Conservation (phyloP, 2,888 invertebrate genomes). For the Molorchus minor region DNA sequence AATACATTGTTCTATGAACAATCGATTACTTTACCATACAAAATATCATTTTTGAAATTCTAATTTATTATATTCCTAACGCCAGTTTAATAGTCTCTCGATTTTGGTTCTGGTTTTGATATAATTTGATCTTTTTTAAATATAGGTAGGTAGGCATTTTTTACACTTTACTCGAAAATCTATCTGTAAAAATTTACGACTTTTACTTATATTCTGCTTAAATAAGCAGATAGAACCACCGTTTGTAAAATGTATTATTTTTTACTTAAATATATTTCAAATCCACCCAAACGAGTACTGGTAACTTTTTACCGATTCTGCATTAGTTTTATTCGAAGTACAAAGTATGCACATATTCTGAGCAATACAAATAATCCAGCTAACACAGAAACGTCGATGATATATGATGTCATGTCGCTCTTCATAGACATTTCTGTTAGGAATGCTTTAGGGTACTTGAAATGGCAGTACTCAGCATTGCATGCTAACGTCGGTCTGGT, state of each 20-base stretch:
- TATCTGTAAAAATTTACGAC: too few relatives aligned
- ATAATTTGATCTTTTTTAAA: too few relatives aligned
- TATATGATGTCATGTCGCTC: conserved; percentile 70
- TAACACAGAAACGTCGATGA: conserved; percentile 86
- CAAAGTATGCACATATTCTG: conserved; percentile 82
- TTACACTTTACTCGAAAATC: too few relatives aligned
- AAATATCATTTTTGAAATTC: too few relatives aligned
- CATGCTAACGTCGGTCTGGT: conserved; percentile 84
- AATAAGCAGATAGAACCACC: neutral
- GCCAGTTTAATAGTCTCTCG: conserved; percentile 1
- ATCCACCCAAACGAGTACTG: neutral
- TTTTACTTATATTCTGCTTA: too few relatives aligned
- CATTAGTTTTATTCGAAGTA: conserved; percentile 79
- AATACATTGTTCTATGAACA: too few relatives aligned
- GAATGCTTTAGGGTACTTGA: conserved; percentile 81
- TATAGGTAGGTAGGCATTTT: too few relatives aligned
- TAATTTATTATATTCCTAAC: too few relatives aligned
- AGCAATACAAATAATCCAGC: conserved; percentile 81
- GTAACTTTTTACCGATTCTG: conserved; percentile 43
- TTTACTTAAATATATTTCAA: neutral
- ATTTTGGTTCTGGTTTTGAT: neutral
- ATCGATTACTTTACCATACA: too few relatives aligned
- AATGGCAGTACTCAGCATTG: conserved; percentile 84
- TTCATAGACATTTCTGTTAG: conserved; percentile 88
- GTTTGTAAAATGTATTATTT: neutral